Evolutionary conservation across 1,140 invertebrate species (phyloP).

Genomic region (Phenacoccus solenopsis): DNA sequence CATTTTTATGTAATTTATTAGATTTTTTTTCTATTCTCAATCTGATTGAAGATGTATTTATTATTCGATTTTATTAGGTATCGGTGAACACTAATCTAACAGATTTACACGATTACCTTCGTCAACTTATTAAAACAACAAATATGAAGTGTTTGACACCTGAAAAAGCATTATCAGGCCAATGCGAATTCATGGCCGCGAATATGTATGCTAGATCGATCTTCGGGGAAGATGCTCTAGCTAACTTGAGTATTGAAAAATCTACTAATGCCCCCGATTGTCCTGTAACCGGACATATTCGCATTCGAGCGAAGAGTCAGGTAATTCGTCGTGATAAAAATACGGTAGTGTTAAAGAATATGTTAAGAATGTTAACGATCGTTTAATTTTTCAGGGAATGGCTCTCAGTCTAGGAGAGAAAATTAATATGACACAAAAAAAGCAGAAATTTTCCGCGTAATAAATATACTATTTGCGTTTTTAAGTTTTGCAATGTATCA

Average conservation of each 20-base stretch:
- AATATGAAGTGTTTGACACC: conserved; percentile 99
- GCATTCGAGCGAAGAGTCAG: conserved; percentile 96
- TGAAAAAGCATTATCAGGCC: conserved; percentile 83
- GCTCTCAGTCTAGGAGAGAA: conserved; percentile 91
- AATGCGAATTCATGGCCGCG: conserved; percentile 98
- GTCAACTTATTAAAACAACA: conserved; percentile 83
- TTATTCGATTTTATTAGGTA: conserved; percentile 39
- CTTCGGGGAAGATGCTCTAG: conserved; percentile 97
- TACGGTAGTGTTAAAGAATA: neutral
- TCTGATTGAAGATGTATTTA: neutral
- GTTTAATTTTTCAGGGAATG: conserved; percentile 66
- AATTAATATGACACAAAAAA: conserved; percentile 85
- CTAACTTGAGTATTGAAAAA: conserved; percentile 96
- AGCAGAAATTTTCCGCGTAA: conserved; percentile 25
- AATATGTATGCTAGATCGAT: conserved; percentile 98
- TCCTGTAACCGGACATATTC: conserved; percentile 88
- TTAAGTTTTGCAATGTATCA: neutral
- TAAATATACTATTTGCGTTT: neutral
- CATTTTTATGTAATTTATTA: too few species aligned
- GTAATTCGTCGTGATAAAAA: conserved; percentile 36
- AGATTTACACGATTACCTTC: conserved; percentile 84
- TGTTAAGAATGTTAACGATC: neutral
- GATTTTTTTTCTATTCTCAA: neutral
- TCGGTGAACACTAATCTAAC: conserved; percentile 90
- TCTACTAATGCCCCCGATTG: conserved; percentile 73